Percentiles rank a stretch among this genome's conserved stretches.
Conservation (phyloP, 2,113 vertebrate genomes). For the Phocoena sinus region DNA sequence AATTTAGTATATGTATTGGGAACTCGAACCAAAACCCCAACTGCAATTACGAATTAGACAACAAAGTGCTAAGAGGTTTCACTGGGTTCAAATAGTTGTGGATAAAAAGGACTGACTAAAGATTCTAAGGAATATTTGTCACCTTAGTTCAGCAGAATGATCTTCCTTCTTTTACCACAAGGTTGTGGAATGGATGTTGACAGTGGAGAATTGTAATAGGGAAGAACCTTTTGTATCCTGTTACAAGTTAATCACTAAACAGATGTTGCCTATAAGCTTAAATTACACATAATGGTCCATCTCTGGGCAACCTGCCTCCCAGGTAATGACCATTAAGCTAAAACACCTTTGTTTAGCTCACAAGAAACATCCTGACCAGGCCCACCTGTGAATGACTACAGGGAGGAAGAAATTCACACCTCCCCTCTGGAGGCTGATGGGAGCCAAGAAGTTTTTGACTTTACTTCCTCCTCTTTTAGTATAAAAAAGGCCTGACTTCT, state of each 20-base stretch:
- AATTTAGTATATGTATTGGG: not conserved
- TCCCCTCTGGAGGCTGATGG: not conserved
- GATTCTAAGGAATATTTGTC: not conserved
- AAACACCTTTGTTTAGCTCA: not conserved
- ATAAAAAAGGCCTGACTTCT: not conserved
- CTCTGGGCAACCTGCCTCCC: not conserved
- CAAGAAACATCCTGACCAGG: not conserved
- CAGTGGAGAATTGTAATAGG: not conserved
- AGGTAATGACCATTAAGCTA: not conserved
- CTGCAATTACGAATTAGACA: not conserved
- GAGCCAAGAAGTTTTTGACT: not conserved
- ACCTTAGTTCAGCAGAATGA: not conserved
- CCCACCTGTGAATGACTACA: not conserved
- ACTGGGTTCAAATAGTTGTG: not conserved
- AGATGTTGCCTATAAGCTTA: not conserved
- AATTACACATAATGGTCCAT: not conserved
- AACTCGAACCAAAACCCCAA: not conserved
- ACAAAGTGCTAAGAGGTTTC: not conserved
- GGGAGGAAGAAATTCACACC: not conserved
- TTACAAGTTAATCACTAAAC: not conserved
- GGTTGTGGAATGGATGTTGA: not conserved
- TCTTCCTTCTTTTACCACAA: not conserved
- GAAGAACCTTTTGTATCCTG: not conserved
- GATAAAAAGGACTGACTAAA: not conserved
- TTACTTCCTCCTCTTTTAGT: not conserved